phyloP scores from a whole-genome alignment of 23 tunicate species.

The Halocynthia aurantium region DNA sequence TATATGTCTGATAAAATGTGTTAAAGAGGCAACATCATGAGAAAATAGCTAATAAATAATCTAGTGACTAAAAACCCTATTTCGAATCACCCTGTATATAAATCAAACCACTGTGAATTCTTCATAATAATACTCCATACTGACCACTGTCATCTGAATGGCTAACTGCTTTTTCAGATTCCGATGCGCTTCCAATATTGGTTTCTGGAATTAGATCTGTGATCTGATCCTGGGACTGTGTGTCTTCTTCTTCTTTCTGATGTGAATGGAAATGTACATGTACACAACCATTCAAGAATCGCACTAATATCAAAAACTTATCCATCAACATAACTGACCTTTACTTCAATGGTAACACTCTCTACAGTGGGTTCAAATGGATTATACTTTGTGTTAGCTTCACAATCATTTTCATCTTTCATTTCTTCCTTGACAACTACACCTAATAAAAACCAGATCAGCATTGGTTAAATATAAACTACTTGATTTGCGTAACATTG shows the following conservation, averaged over 20 bases:
- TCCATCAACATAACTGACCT: no score
- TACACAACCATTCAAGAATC: not conserved
- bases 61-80: no score
- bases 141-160: no score
- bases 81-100: no score
- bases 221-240: not conserved
- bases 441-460: not conserved
- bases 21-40: no score
- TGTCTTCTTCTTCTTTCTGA: not conserved
- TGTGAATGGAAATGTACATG: not conserved
- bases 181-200: not conserved
- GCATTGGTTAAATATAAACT: no score
- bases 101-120: no score
- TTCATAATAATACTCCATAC: no score
- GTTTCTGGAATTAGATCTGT: not conserved
- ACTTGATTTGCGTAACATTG: no score
- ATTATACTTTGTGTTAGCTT: slow-evolving; percentile 9
- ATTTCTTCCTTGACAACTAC: slow-evolving; percentile 7
- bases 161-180: not conserved
- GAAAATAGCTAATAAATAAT: no score
- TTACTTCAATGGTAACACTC: not conserved
- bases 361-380: slow-evolving; percentile 20
- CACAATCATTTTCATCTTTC: slow-evolving; percentile 12
- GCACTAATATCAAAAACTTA: no score
- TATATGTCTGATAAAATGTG: no score